phyloP scores from a whole-genome alignment of 2,113 vertebrate genomes.

The Albula goreensis region DNA sequence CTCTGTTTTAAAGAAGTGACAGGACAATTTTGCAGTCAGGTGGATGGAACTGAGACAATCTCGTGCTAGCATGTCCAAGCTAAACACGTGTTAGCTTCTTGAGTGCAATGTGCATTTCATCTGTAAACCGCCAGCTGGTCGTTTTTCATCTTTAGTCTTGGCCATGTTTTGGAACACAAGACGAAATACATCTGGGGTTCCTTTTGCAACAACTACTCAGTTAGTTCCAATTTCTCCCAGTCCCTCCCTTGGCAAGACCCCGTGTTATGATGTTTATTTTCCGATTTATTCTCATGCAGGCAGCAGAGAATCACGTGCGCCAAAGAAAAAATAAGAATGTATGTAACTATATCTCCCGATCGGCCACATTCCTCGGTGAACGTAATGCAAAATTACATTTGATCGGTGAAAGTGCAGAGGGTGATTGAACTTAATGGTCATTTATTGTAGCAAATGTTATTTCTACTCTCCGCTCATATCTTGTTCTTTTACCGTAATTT shows the following conservation, averaged over 20 bases:
- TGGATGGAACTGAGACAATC: background rate
- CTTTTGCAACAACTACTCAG: background rate
- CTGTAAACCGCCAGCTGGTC: background rate
- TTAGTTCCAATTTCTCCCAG: constrained; percentile 12
- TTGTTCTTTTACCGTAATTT: constrained; percentile 7
- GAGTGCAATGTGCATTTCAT: background rate
- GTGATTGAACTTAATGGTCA: no score
- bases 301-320: background rate
- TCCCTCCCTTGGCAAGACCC: background rate
- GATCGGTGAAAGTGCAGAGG: no score
- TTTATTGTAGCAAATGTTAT: background rate
- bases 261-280: background rate
- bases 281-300: background rate
- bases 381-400: no score
- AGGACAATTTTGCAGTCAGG: background rate
- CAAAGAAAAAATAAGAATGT: background rate
- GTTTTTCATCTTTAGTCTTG: background rate
- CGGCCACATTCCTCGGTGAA: background rate
- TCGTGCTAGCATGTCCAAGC: background rate
- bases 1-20: background rate
- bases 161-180: background rate
- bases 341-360: background rate
- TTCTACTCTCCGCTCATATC: background rate
- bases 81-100: background rate
- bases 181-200: constrained; percentile 16